phyloP scores from a whole-genome alignment of 2,113 vertebrate species.

The Pogona vitticeps region DNA sequence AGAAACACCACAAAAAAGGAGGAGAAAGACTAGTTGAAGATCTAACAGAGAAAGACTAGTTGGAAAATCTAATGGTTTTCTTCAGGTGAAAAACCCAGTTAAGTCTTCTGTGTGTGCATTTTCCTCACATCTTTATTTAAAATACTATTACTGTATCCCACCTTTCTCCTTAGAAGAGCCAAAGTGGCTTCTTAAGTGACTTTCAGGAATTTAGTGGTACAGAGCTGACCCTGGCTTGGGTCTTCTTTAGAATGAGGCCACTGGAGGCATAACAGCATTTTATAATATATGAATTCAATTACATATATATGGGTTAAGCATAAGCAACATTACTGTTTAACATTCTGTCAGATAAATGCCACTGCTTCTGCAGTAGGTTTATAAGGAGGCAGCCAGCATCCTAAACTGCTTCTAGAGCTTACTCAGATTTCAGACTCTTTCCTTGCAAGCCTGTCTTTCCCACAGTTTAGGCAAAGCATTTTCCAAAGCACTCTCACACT shows the following conservation, averaged over 20 bases:
- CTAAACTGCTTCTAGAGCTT: background rate
- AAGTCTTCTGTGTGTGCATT: background rate
- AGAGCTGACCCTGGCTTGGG: background rate
- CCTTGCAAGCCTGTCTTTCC: background rate
- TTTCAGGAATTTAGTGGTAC: background rate
- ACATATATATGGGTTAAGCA: background rate
- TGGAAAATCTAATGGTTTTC: background rate
- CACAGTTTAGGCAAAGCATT: background rate
- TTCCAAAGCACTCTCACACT: background rate
- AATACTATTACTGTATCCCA: too few species aligned
- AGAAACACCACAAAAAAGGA: too few species aligned
- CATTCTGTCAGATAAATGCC: background rate
- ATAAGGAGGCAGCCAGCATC: background rate
- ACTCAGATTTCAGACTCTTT: background rate
- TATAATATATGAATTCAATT: background rate
- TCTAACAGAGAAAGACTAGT: too few species aligned
- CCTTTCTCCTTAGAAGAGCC: too few species aligned
- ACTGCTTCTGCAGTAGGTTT: background rate
- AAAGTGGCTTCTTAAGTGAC: too few species aligned
- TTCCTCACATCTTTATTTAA: background rate
- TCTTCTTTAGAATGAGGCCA: background rate
- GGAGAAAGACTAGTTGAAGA: too few species aligned
- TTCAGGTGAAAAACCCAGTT: background rate
- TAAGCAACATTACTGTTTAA: background rate
- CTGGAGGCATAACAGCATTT: background rate